phyloP scores from a whole-genome alignment of 30 jellyfish, hydroid and myxozoan genomes.

The Chrysaora quinquecirrha region DNA sequence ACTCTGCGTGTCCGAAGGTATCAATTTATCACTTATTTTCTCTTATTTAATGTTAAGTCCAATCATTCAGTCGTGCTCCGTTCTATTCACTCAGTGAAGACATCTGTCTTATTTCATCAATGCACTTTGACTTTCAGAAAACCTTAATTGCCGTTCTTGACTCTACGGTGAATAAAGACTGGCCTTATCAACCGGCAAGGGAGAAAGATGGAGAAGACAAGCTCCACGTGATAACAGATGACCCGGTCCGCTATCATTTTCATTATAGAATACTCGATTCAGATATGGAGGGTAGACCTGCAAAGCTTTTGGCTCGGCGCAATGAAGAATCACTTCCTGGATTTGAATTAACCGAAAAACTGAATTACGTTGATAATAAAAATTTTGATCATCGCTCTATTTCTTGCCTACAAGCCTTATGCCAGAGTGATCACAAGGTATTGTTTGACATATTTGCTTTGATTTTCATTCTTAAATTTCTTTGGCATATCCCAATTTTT shows the following conservation, averaged over 20 bases:
- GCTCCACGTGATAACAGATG: constrained; percentile 44
- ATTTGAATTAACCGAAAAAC: constrained; percentile 13
- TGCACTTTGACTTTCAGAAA: no score
- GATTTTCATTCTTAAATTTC: no score
- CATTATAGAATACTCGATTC: constrained; percentile 85
- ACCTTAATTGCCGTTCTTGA: constrained; percentile 89
- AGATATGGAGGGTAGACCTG: constrained; percentile 83
- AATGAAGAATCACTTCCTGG: constrained; percentile 39
- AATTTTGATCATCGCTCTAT: constrained; percentile 27
- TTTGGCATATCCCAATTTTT: no score
- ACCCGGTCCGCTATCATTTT: constrained; percentile 89
- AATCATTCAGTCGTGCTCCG: no score
- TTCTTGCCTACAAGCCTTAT: constrained; percentile 59
- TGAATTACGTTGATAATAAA: neutral
- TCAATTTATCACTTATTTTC: no score
- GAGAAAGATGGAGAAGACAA: constrained; percentile 43
- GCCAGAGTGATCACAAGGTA: constrained; percentile 71
- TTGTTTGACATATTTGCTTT: no score
- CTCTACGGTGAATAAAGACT: constrained; percentile 72
- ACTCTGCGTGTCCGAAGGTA: no score
- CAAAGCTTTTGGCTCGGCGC: neutral
- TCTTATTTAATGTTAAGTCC: no score
- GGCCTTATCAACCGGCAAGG: constrained; percentile 63
- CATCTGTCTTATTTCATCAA: no score
- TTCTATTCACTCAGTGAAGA: no score